Base-by-base conservation (phyloP, 2,113 vertebrate species). In the Misgurnus anguillicaudatus region DNA sequence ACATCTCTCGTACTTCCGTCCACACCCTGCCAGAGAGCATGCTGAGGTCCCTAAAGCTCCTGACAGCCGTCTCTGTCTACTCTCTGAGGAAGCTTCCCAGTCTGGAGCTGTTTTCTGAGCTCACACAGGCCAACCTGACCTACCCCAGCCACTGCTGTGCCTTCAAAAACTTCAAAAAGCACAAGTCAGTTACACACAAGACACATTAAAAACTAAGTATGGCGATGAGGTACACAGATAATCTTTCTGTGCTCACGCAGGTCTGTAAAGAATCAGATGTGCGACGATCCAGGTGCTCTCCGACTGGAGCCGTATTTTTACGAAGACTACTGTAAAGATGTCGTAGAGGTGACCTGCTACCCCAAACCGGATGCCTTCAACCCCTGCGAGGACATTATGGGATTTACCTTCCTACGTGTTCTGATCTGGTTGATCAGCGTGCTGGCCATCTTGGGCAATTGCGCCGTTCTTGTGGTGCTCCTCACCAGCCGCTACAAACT, bases 351-450 rank as follows among this genome's bases (percentile, higher is more conserved):
- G 72, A 88, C 60, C 81, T 99, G 98, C 85, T 95, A 86, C 63
- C 97, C 98, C 4, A 88, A 86, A 64, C 94, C 94, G 0, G 95
- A 99, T 51, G 95, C 89, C 4, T 98, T 99, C 72, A 99, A 98
- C 85, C 98, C 96, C 1, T 99, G 98, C 65, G 97, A 98, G 92
- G 97, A 98, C 84, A 97, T 99, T 83, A 98, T 99, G 96, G 93
- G 93, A 4, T 75, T 91, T 65, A 87, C 88, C 39, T 77, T 90
- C 67, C 92, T 98, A 55, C 89, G 96, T 31, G 88, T 96, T 78
- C 88, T 98, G 42, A 98, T 98, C 89, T 99, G 98, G 98, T 89
- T 96, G 79, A 95, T 99, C 81, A 96, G 88, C 69, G 89, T 96
- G 78, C 89, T 99, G 10, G 95, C 98, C 0, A 89, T 98, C 80